These are phyloP conservation scores for Solenopsis invicta DNA, from an alignment of 1,140 invertebrate species.

Conservation along the genomic window DNA sequence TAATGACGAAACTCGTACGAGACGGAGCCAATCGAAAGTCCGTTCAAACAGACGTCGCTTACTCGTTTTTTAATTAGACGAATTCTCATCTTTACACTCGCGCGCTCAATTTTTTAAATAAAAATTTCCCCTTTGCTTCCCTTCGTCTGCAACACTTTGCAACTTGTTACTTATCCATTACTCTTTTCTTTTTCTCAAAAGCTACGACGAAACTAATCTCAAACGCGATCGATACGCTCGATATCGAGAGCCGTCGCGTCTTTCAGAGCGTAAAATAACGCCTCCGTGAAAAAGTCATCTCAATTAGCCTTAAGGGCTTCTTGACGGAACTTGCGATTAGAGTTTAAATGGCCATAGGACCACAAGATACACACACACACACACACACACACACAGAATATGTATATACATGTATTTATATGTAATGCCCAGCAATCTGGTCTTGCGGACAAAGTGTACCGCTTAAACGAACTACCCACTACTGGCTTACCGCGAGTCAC, in stretches of 20 bases:
- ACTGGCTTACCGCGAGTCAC: conserved; percentile 33
- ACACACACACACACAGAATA: not conserved
- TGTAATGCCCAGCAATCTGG: conserved; percentile 42
- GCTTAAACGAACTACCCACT: conserved; percentile 50
- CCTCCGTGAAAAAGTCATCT: conserved; percentile 42
- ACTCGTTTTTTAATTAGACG: conserved; percentile 30
- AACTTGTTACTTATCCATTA: not conserved
- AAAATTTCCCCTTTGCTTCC: conserved; percentile 4
- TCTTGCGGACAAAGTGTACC: conserved; percentile 55
- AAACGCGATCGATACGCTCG: not conserved
- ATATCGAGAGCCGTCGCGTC: conserved; percentile 1
- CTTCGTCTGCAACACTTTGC: not conserved
- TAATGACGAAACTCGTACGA: conserved; percentile 49
- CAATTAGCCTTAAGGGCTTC: conserved; percentile 53
- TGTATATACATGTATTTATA: not conserved
- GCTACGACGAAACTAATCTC: not conserved
- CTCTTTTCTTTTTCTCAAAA: not conserved
- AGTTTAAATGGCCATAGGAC: conserved; percentile 39
- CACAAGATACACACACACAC: not conserved
- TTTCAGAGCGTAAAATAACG: conserved; percentile 44
- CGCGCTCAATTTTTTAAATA: not conserved
- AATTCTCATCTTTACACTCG: conserved; percentile 4
- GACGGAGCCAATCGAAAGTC: not conserved
- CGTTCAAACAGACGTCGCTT: not conserved
- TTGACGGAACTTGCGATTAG: conserved; percentile 42